phyloP scores from a whole-genome alignment of 2,797 vertebrate species.

The Artibeus lituratus region DNA sequence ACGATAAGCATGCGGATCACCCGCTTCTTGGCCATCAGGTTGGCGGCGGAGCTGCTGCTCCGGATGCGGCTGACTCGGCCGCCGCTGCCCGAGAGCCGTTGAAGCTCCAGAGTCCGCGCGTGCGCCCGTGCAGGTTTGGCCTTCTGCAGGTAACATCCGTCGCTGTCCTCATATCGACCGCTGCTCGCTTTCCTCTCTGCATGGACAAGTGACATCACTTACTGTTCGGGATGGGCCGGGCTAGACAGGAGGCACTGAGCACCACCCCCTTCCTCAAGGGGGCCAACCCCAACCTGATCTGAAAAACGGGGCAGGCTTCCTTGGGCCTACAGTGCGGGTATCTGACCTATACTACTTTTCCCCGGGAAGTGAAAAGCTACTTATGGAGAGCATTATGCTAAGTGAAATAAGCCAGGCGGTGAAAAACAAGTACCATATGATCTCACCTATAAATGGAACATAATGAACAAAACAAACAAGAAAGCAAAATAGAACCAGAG shows the following conservation, averaged over 20 bases:
- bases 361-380: neutral
- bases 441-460: no score
- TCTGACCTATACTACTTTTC: accelerated
- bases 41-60: conserved; percentile 89
- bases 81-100: conserved; percentile 73
- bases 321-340: accelerated
- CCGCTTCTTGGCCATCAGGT: conserved; percentile 95
- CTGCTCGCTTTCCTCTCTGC: conserved; percentile 86
- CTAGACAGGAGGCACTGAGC: neutral
- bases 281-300: neutral
- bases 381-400: no score
- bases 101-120: conserved; percentile 80
- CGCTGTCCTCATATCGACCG: conserved; percentile 86
- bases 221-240: neutral
- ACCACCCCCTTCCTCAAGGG: accelerated
- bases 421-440: no score
- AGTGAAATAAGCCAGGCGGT: no score
- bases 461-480: no score
- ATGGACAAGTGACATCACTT: neutral
- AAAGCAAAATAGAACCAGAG: no score
- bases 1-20: conserved; percentile 98
- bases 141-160: conserved; percentile 92
- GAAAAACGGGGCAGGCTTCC: neutral
- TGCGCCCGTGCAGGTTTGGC: conserved; percentile 82
- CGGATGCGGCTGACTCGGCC: conserved; percentile 82